phyloP scores from a whole-genome alignment of 2,113 vertebrate genomes.

The Pachycephala philippinensis region DNA sequence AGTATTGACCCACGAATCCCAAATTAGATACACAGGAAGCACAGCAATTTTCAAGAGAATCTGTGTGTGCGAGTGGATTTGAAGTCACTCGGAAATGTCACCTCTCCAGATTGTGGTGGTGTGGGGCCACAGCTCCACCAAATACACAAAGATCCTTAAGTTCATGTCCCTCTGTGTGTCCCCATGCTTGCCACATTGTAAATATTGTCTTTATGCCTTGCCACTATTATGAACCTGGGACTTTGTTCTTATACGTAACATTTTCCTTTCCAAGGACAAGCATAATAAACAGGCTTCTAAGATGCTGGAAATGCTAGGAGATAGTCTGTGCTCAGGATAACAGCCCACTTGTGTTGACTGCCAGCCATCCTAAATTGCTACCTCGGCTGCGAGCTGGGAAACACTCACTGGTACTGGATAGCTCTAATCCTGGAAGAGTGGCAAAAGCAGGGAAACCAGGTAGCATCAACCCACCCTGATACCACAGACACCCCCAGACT shows the following conservation, averaged over 20 bases:
- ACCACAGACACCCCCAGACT: not conserved
- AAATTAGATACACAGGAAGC: not conserved
- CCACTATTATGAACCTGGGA: not conserved
- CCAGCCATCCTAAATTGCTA: not conserved
- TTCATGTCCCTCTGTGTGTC: not conserved
- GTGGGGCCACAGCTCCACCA: not conserved
- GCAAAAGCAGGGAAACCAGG: not conserved
- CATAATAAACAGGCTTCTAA: not conserved
- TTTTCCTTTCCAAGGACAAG: not conserved
- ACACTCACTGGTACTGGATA: not conserved
- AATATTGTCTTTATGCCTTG: not conserved
- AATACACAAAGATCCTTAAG: not conserved
- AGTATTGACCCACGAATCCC: not conserved
- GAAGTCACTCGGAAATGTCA: not conserved
- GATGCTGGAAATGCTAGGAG: not conserved
- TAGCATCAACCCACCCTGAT: not conserved
- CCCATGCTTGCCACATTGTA: not conserved
- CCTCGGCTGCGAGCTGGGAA: fast-evolving
- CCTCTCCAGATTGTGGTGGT: not conserved
- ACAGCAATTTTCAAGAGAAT: not conserved
- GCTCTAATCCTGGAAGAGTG: not conserved
- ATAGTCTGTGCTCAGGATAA: not conserved
- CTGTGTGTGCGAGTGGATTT: not conserved
- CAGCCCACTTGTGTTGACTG: not conserved
- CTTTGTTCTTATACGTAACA: not conserved